These are phyloP conservation scores for Cynocephalus volans DNA, from an alignment of 2,113 vertebrate genomes.

Conservation along the genomic window DNA sequence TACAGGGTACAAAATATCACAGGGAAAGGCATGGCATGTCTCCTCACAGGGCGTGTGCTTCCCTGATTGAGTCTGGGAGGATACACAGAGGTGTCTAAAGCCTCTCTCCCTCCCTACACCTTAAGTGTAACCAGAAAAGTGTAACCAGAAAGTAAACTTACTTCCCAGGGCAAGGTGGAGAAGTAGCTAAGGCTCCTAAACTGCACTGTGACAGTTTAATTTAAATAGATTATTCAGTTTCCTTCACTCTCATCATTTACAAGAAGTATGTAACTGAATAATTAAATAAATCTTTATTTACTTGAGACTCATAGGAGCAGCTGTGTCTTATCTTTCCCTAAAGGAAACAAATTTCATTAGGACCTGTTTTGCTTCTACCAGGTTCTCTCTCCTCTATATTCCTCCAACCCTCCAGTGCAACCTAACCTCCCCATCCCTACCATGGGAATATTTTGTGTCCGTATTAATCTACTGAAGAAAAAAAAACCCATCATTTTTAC, in stretches of 20 bases:
- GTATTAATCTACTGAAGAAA: neutral
- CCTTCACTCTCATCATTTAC: neutral
- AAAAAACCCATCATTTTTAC: neutral
- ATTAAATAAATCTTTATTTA: constrained; percentile 72
- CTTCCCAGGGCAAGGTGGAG: neutral
- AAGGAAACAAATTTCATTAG: constrained; percentile 47
- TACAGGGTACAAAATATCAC: neutral
- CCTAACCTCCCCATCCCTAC: neutral
- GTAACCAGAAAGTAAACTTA: neutral
- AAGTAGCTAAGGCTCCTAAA: neutral
- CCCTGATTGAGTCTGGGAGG: neutral
- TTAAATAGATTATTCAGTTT: constrained; percentile 54
- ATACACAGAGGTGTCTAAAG: neutral
- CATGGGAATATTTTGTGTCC: neutral
- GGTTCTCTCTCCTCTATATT: neutral
- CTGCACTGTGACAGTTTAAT: constrained; percentile 16
- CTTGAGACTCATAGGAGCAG: constrained; percentile 67
- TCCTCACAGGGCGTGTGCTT: neutral
- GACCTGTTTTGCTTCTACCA: neutral
- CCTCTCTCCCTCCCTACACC: neutral
- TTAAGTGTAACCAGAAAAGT: too few species aligned
- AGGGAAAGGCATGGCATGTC: neutral
- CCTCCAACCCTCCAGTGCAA: neutral
- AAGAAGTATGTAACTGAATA: constrained; percentile 53
- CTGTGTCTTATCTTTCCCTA: neutral